These are phyloP conservation scores for Cantharis rustica DNA, from an alignment of 2,888 invertebrate genomes.

Conservation along the genomic window DNA sequence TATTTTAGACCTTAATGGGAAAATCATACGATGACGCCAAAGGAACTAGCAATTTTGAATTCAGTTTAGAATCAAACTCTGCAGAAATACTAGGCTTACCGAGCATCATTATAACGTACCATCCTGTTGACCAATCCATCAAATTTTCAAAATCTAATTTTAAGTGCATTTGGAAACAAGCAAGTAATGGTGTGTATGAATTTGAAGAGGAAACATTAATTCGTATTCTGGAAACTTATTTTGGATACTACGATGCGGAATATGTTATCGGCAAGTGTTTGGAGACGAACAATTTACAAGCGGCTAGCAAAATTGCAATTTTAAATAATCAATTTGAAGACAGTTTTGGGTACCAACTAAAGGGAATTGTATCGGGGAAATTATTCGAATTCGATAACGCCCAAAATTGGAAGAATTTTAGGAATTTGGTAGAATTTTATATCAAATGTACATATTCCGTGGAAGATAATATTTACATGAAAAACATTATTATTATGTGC, in stretches of 20 bases:
- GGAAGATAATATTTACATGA: constrained; percentile 56
- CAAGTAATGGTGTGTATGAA: constrained; percentile 32
- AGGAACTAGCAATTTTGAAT: constrained; percentile 52
- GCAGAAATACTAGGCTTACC: constrained; percentile 55
- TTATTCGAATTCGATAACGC: constrained; percentile 46
- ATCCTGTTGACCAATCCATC: constrained; percentile 45
- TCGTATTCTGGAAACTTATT: constrained; percentile 51
- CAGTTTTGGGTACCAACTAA: constrained; percentile 53
- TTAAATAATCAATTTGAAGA: constrained; percentile 54
- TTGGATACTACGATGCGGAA: constrained; percentile 53
- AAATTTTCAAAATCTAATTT: constrained; percentile 39
- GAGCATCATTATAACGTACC: constrained; percentile 53
- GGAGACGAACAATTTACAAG: constrained; percentile 51
- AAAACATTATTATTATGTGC: constrained; percentile 54
- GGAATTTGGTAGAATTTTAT: constrained; percentile 53
- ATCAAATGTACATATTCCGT: constrained; percentile 52
- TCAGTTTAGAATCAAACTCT: constrained; percentile 47
- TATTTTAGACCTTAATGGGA: constrained; percentile 60
- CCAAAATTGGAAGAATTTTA: constrained; percentile 49
- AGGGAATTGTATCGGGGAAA: constrained; percentile 46
- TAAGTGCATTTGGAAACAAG: constrained; percentile 17
- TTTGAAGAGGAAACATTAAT: constrained; percentile 52
- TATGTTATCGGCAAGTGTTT: constrained; percentile 50
- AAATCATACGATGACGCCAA: constrained; percentile 62
- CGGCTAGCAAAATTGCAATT: constrained; percentile 53